Evolutionary conservation across 2,797 vertebrate species (phyloP).

Genomic region (Enteromius mattozi): DNA sequence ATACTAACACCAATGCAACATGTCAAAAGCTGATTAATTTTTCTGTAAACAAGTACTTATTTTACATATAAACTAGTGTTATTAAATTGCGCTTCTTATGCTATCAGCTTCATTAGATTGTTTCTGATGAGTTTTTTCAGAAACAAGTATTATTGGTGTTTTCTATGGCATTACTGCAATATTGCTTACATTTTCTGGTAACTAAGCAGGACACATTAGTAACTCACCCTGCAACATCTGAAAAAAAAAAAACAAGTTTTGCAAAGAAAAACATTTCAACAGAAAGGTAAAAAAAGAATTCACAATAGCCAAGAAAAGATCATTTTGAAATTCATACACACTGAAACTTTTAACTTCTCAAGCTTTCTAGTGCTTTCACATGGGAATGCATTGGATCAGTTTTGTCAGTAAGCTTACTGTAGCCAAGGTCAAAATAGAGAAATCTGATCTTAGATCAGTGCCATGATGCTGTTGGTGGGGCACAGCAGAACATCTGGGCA

Average conservation of each 20-base stretch:
- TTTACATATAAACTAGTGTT: not conserved
- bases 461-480: conserved; percentile 16
- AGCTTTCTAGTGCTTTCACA: not conserved
- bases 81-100: not conserved
- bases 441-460: conserved; percentile 24
- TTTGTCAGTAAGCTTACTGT: not conserved
- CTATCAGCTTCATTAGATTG: not conserved
- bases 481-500: not conserved
- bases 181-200: not conserved
- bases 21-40: not conserved
- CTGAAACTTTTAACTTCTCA: not conserved
- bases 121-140: not conserved
- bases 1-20: not conserved
- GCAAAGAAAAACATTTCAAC: not conserved
- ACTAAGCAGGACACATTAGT: not conserved
- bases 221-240: not conserved
- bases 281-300: not conserved
- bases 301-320: not conserved
- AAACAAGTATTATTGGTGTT: not conserved
- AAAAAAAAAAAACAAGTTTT: not conserved
- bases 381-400: not conserved
- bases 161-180: not conserved
- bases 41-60: not conserved
- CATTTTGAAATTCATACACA: not conserved
- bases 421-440: conserved; percentile 18